Base-by-base conservation (phyloP, 2,113 vertebrate genomes). In the Xenopus laevis region DNA sequence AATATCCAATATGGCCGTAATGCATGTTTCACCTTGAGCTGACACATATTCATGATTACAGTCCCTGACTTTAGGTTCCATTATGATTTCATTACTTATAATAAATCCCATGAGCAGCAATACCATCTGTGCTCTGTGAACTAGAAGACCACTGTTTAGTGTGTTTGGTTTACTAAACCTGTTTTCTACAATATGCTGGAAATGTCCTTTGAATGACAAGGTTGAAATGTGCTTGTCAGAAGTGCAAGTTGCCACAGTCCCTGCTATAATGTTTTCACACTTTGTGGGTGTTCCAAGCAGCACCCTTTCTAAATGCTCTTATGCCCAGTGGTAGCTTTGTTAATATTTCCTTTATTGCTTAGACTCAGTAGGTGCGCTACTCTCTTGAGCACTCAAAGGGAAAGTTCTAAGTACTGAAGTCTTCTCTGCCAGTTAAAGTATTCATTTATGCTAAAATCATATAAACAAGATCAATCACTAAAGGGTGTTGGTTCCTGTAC, bases 31-130 rank as follows among this genome's bases (percentile, higher is more conserved):
- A 74, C 72, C 65, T 68, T 74, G 55, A 74, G 67, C 52, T 61
- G 64, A 33, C 57, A 52, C 21, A 23, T n/a, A 74, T 68, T 68
- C 44, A 60, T 74, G 45, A 74, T 61, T 74, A 18, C 33, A 62
- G 21, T 33, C 72, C 65, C 72, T 16, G 65, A 68, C 64, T 74
- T 12, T 44, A 61, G 23, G 72, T 74, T 67, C 46, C 47, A 55
- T 68, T 68, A 74, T 74, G 55, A 67, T 61, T 74, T 68, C 57
- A 68, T 74, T 68, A 50, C 52, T 68, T 74, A 33, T 68, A 60
- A 61, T 74, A 74, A 59, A 74, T 30, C 44, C 59, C 64, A 67
- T 67, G 59, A 66, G 44, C 47, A 67, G 64, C 17, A 40, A 30
- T 16, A 52, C 72, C 72, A 74, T 74, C 72, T 74, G 72, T 61